Evolutionary conservation across 2,797 vertebrate species (phyloP), one percentile per base, ranked within the genome.

Genomic region (Crypturellus tataupa): DNA sequence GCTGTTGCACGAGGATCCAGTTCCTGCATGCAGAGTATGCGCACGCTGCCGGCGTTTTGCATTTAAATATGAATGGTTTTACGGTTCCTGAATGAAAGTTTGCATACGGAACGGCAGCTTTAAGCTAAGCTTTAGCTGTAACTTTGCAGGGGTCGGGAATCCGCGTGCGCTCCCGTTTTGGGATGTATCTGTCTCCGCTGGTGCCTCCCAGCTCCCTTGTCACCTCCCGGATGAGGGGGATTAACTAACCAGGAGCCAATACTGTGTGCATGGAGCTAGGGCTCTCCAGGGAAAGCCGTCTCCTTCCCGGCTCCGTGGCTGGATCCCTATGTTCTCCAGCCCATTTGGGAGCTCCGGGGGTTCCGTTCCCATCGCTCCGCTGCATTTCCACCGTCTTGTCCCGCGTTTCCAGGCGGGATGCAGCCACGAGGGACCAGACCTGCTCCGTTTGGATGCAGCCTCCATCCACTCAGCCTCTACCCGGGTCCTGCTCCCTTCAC

Each of bases 81-180:
- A 27, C n/a, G 2, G 53, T 31, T 5, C 4, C 56, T 67, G 88
- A 73, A 77, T 51, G 72, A 23, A 55, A 10, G 24, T 37, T 51
- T 6, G 18, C 8, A 11, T 0, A 21, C 60, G 1, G 49, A 31
- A 71, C 0, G 4, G 31, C 0, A 39, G 24, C 44, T 27, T 68
- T 35, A 47, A 49, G 29, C 25, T 35, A 27, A 68, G 44, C 25
- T 49, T 68, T 49, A 18, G 25, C 49, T 68, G 17, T 12, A 49
- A 18, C 63, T 60, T 49, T 9, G 31, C 33, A 1, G 16, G 16
- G n/a, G n/a, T n/a, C n/a, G n/a, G n/a, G n/a, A n/a, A n/a, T n/a
- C n/a, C n/a, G n/a, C n/a, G n/a, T n/a, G n/a, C n/a, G n/a, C n/a
- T n/a, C n/a, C n/a, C n/a, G 8, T 25, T 27, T 69, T 37, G 37